Evolutionary conservation across 1,140 invertebrate species (phyloP), one percentile per base, ranked within the genome.

Genomic region (Drosophila arawakana): DNA sequence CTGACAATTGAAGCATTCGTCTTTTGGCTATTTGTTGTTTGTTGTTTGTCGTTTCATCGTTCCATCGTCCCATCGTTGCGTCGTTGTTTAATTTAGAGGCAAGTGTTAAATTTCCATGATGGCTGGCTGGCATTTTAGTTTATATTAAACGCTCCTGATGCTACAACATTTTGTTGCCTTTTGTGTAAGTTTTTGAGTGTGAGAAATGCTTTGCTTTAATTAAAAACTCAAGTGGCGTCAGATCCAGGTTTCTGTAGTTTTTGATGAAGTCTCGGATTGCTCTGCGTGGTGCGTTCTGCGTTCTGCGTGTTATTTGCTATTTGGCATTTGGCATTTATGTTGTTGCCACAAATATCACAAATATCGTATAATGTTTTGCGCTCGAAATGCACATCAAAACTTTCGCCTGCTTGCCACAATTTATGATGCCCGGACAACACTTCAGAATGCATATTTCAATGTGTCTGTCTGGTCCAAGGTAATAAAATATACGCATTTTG

Each of bases 101-200:
- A 81, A 90, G 85, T 89, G 84, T 89, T 84, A 83, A 89, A 89
- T 89, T 89, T 89, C 84, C 82, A 85, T 85, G 77, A 73, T 81
- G 67, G 37, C 73, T 80, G 57, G 49, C 74, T 85, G 78, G 75
- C 68, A 85, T 81, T 86, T 86, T 85, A 86, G 82, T 85, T 85
- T 68, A 85, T 85, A 78, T 72, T 79, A 66, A 61, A 37, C 57
- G 37, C 37, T 59, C 63, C 30, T 49, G 44, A 41, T 58, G 49
- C 50, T 89, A 70, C 63, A 78, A 88, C 78, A 84, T 80, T 89
- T 84, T 89, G 84, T 89, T 74, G 77, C 75, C 81, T 84, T 89
- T 88, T 88, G 74, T 84, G 74, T 83, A 69, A 0, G 15, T 15
- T 15, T 15, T 15, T 69, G 66, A 15, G 15, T 47, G 25, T 30